phyloP scores from a whole-genome alignment of 2,888 invertebrate genomes.

The Augiades crinisus region DNA sequence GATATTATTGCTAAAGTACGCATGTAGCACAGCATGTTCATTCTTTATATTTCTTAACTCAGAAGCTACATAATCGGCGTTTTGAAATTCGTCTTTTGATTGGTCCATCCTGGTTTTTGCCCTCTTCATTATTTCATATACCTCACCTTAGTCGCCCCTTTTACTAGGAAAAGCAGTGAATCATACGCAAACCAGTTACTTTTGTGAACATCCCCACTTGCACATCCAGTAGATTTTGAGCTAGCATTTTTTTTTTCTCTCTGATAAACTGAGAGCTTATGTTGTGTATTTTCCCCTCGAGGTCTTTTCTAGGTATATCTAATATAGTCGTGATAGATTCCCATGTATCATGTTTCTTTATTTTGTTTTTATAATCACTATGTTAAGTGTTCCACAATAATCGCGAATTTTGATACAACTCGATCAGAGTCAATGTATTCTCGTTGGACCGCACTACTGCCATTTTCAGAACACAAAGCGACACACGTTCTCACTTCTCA shows the following conservation, averaged over 20 bases:
- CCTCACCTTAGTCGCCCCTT: conserved; percentile 25
- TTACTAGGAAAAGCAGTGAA: conserved; percentile 6
- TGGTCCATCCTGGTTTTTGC: conserved; percentile 28
- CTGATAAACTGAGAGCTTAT: neutral
- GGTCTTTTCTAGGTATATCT: conserved; percentile 9
- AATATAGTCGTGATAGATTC: too few relatives aligned
- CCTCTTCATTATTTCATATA: conserved; percentile 29
- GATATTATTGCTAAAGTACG: neutral
- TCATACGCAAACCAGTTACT: neutral
- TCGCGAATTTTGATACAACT: conserved; percentile 27
- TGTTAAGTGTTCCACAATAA: conserved; percentile 29
- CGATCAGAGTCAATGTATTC: conserved; percentile 2
- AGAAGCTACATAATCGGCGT: conserved; percentile 16
- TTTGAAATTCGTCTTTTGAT: conserved; percentile 30
- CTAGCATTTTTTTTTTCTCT: neutral
- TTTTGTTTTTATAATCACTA: conserved; percentile 27
- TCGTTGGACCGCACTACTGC: conserved; percentile 5
- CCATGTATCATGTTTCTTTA: neutral
- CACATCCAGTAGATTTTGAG: neutral
- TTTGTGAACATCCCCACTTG: neutral
- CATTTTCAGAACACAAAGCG: conserved; percentile 7
- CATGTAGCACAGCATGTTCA: conserved; percentile 4
- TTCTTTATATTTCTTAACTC: conserved; percentile 17
- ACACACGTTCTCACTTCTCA: neutral
- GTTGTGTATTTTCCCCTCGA: conserved; percentile 7